A percentile compares a stretch with the other conserved stretches of the same genome.
phyloP scores from a whole-genome alignment of 2,888 invertebrate species.

The Chrysomela aeneicollis region DNA sequence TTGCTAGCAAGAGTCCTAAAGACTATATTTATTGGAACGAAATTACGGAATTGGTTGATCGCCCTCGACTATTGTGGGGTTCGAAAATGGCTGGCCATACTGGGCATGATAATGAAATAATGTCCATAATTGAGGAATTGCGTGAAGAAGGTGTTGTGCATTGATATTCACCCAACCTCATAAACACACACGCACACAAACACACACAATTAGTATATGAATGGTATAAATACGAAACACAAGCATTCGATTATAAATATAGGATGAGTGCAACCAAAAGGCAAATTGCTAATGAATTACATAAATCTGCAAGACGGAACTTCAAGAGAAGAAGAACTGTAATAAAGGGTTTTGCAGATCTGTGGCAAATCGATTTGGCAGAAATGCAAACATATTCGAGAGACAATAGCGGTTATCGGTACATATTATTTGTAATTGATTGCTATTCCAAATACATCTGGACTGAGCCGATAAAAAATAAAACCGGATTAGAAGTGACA shows the following conservation, averaged over 20 bases:
- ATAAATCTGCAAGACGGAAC: not conserved
- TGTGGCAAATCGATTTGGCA: not conserved
- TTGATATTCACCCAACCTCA: not conserved
- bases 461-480: too few relatives aligned
- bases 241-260: too few relatives aligned
- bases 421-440: not conserved
- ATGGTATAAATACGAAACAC: too few relatives aligned
- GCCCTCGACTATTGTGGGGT: conserved; percentile 7
- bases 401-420: conserved; percentile 8
- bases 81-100: too few relatives aligned
- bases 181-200: not conserved
- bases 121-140: conserved; percentile 10
- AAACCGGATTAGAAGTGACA: too few relatives aligned
- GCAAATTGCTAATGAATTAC: conserved; percentile 3
- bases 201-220: not conserved
- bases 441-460: too few relatives aligned
- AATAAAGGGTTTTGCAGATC: not conserved
- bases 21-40: conserved; percentile 10
- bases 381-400: conserved; percentile 14
- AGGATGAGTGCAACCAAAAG: not conserved
- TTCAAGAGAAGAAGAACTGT: conserved; percentile 7
- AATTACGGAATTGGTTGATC: conserved; percentile 10
- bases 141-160: not conserved
- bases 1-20: not conserved
- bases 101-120: conserved; percentile 14